phyloP scores from a whole-genome alignment of 1,140 invertebrate genomes.

The Apis laboriosa region DNA sequence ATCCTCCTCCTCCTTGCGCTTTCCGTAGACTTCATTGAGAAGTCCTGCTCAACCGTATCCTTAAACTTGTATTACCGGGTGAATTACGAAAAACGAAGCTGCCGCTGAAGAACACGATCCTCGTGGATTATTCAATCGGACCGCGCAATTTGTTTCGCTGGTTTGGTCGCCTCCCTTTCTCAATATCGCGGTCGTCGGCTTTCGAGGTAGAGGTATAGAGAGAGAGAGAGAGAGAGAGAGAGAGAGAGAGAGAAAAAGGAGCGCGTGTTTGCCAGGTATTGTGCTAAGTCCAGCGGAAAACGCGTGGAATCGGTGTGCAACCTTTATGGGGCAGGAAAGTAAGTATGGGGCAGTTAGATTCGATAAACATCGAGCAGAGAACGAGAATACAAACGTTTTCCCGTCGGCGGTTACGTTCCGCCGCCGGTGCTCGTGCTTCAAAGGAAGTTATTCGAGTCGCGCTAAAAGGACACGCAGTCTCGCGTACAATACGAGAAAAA shows the following conservation, averaged over 20 bases:
- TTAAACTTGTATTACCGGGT: conserved; percentile 63
- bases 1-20: neutral
- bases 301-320: neutral
- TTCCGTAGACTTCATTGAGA: conserved; percentile 1
- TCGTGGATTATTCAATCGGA: conserved; percentile 65
- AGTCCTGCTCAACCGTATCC: conserved; percentile 41
- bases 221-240: too few species aligned
- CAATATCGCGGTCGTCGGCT: too few species aligned
- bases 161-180: neutral
- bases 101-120: conserved; percentile 46
- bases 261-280: conserved; percentile 32
- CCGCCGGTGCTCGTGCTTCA: neutral
- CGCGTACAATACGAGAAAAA: conserved; percentile 11
- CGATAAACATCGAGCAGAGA: conserved; percentile 21
- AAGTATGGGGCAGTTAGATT: neutral
- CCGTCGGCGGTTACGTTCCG: neutral
- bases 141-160: conserved; percentile 57
- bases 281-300: conserved; percentile 38
- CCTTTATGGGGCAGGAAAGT: conserved; percentile 11
- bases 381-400: conserved; percentile 2
- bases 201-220: too few species aligned
- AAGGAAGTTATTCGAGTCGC: neutral
- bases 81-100: conserved; percentile 53
- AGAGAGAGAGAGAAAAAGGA: too few species aligned
- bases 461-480: conserved; percentile 13